phyloP scores from a whole-genome alignment of 2,888 invertebrate genomes.

The Pegoplata infirma region DNA sequence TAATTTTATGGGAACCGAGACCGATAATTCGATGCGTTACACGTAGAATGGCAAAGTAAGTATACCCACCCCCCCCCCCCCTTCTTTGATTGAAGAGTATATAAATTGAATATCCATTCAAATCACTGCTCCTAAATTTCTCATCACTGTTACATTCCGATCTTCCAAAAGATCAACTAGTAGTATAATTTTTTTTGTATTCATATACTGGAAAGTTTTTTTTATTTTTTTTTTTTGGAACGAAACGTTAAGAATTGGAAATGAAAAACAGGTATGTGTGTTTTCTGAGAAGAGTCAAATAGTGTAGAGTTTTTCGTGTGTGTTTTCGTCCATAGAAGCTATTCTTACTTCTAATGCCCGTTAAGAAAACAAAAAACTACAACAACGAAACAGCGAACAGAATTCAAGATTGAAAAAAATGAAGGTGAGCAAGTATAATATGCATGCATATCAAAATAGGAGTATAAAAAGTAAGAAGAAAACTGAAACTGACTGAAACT shows the following conservation, averaged over 20 bases:
- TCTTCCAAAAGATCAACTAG: conserved; percentile 51
- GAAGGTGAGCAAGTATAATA: conserved; percentile 62
- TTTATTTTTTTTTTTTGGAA: no score
- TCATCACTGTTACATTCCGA: conserved; percentile 46
- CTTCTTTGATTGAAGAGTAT: no score
- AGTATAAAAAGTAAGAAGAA: conserved; percentile 47
- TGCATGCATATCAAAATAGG: no score
- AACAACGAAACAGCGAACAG: conserved; percentile 23
- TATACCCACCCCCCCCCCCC: no score
- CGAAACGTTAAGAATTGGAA: conserved; percentile 19
- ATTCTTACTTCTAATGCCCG: conserved; percentile 58
- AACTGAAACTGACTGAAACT: conserved; percentile 38
- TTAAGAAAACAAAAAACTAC: no score
- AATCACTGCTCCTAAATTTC: no score
- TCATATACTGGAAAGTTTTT: conserved; percentile 26
- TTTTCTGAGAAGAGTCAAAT: conserved; percentile 39
- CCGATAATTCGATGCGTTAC: no score
- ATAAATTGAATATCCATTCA: no score
- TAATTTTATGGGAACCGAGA: no score
- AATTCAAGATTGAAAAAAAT: conserved; percentile 52
- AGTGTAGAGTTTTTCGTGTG: background rate
- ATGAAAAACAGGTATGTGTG: conserved; percentile 30
- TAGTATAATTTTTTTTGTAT: conserved; percentile 36
- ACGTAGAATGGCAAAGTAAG: no score
- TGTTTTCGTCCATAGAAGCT: conserved; percentile 5